A percentile compares a stretch with the other conserved stretches of the same genome.
Evolutionary conservation across 2,797 vertebrate genomes (phyloP).

Genomic region (Ctenopoma multispine): DNA sequence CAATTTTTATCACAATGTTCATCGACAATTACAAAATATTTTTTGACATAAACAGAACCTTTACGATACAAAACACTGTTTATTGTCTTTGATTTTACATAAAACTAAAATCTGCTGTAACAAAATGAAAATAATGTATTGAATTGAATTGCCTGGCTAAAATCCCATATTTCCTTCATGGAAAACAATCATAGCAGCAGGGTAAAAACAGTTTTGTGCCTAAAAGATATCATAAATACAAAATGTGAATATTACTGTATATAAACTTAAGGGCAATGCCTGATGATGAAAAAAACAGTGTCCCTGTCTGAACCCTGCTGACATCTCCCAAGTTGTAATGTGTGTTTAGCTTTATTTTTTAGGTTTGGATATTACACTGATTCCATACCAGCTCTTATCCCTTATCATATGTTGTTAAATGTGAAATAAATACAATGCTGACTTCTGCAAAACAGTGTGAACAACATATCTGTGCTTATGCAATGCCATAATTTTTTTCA

Average conservation of each 20-base stretch:
- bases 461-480: constrained; percentile 2
- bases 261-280: constrained; percentile 14
- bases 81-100: constrained; percentile 6
- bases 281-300: constrained; percentile 6
- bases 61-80: constrained; percentile 33
- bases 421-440: constrained; percentile 28
- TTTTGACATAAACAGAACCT: constrained; percentile 4
- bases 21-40: constrained; percentile 13
- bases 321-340: neutral
- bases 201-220: constrained; percentile 28
- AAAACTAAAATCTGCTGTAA: constrained; percentile 6
- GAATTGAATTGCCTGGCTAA: constrained; percentile 20
- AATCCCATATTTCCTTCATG: constrained; percentile 33
- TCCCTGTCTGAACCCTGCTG: constrained; percentile 10
- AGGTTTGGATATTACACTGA: neutral
- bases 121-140: neutral
- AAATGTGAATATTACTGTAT: constrained; percentile 7
- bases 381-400: neutral
- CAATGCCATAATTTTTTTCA: constrained; percentile 10
- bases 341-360: neutral
- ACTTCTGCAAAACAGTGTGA: constrained; percentile 11
- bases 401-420: constrained; percentile 29
- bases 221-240: constrained; percentile 21
- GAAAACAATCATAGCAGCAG: constrained; percentile 49
- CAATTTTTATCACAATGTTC: constrained; percentile 7